phyloP scores from a whole-genome alignment of 2,113 vertebrate species.

The Bagarius yarrelli region DNA sequence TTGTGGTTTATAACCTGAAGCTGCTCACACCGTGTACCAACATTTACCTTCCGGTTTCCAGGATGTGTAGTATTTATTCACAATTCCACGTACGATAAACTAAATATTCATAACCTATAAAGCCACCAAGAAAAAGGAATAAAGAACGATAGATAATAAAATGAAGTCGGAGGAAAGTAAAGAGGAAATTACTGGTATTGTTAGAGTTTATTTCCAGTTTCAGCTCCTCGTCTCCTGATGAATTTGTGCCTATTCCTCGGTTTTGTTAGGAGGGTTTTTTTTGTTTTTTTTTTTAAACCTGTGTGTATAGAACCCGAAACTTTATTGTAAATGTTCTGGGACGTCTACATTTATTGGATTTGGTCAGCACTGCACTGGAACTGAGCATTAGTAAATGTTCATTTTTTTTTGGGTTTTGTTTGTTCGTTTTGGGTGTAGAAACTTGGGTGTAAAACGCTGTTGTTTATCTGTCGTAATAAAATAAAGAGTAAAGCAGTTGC shows the following conservation, averaged over 20 bases:
- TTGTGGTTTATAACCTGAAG: background rate
- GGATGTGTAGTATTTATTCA: slow-evolving; percentile 41
- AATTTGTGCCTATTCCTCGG: slow-evolving; percentile 42
- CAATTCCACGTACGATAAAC: slow-evolving; percentile 17
- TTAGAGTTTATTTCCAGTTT: slow-evolving; percentile 39
- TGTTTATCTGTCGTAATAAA: background rate
- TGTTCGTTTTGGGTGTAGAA: background rate
- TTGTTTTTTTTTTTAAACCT: background rate
- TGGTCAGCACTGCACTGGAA: background rate
- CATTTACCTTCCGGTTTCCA: background rate
- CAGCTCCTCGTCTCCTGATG: slow-evolving; percentile 40
- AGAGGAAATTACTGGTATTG: slow-evolving; percentile 50
- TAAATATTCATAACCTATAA: slow-evolving; percentile 22
- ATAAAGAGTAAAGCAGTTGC: background rate
- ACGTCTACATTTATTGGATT: background rate
- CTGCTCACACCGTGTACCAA: background rate
- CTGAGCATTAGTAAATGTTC: background rate
- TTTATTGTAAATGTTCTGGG: background rate
- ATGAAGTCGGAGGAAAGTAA: slow-evolving; percentile 38
- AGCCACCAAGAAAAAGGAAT: background rate
- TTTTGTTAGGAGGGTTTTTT: slow-evolving; percentile 51
- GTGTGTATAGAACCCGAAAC: background rate
- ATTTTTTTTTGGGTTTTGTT: background rate
- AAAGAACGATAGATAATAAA: slow-evolving; percentile 3
- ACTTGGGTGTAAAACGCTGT: background rate